These are phyloP conservation scores for Chaunax sp. DNA, from an alignment of 2,797 vertebrate genomes.

Conservation along the genomic window DNA sequence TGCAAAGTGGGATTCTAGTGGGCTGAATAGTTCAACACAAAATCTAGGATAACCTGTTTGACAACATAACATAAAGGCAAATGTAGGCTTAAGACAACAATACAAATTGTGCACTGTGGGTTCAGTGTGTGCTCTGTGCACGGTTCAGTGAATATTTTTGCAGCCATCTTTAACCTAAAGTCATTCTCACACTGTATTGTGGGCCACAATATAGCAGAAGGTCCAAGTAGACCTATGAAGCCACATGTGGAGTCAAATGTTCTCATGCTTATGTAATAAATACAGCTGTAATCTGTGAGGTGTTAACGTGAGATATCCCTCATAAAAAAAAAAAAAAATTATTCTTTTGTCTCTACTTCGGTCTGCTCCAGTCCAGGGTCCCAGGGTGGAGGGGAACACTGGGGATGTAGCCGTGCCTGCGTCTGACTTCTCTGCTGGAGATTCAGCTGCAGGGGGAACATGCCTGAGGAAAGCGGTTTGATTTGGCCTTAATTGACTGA, in stretches of 20 bases:
- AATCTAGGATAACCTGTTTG: neutral
- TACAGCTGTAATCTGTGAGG: neutral
- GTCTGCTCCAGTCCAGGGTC: slow-evolving; percentile 55
- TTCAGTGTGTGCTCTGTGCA: too few species aligned
- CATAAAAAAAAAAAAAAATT: neutral
- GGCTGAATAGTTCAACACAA: too few species aligned
- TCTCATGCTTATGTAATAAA: neutral
- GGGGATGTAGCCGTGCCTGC: slow-evolving; percentile 23
- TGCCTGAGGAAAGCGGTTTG: slow-evolving; percentile 36
- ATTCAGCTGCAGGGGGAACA: slow-evolving; percentile 56
- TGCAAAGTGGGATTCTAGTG: neutral
- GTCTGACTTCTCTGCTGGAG: slow-evolving; percentile 65
- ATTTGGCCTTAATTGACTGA: neutral
- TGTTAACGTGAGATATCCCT: neutral
- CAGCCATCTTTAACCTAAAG: too few species aligned
- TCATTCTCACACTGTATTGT: too few species aligned
- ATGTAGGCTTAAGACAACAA: neutral
- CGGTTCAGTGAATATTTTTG: too few species aligned
- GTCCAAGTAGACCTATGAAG: neutral
- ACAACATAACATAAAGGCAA: neutral
- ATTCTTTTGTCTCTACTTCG: slow-evolving; percentile 55
- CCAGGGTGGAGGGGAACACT: slow-evolving; percentile 50
- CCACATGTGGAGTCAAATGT: neutral
- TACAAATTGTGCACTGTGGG: too few species aligned
- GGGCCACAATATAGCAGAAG: too few species aligned